Evolutionary conservation across 2,888 invertebrate species (phyloP), one percentile per base, ranked within the genome.

Genomic region (Cylloceria caligata): DNA sequence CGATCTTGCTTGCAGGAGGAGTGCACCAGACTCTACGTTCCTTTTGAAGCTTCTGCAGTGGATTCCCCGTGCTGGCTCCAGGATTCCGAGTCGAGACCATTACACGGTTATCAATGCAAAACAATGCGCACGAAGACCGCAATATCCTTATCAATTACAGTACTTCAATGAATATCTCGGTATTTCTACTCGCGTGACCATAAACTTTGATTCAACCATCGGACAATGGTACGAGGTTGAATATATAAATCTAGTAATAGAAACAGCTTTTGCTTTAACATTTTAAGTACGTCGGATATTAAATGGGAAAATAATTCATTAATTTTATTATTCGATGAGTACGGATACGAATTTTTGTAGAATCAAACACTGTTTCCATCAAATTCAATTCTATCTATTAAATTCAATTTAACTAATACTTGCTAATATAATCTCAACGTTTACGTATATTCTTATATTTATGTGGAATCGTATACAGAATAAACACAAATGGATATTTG

Each of bases 31-130:
- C 69, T 64, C 27, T 77, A 72, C 79, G 60, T 74, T 81, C 76
- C 73, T 75, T 80, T 82, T 76, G 57, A 55, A 57, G 80, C 82
- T 80, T 84, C 84, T 80, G 80, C 81, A 74, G 49, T 65, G 81
- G 68, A 81, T 77, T 77, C 62, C 21, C 49, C 49, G 27, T 47
- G 45, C 57, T 39, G 5, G 27, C 21, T 27, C 11, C 39, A 42
- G 30, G 45, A 73, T 34, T 57, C 24, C 57, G 57, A 19, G 30
- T 16, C 62, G 64, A 49, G 73, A 62, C 69, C 68, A 83, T 83
- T 80, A 83, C 74, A 71, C 49, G 55, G 69, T 78, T 78, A 83
- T 78, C 83, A 80, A 68, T 80, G 72, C 69, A 77, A 62, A 77
- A 77, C 76, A 77, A 77, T 77, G 76, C 49, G 30, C 49, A 67